Evolutionary conservation across 2,797 vertebrate species (phyloP).

Genomic region (Ispidina picta): DNA sequence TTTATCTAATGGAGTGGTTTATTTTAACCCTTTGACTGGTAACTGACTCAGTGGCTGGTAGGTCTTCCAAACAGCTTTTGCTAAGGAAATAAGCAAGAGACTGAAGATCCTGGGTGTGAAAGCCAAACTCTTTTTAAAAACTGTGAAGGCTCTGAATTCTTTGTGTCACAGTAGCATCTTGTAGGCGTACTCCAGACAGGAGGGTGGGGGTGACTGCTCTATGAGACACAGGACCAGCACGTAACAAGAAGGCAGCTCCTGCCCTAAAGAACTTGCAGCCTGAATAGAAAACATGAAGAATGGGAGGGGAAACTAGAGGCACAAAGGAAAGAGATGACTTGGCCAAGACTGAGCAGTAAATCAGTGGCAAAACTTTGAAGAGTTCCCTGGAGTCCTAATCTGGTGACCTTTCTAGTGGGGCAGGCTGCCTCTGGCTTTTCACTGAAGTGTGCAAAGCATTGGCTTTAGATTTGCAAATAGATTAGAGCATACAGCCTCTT

Average conservation of each 20-base stretch:
- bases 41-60: not conserved
- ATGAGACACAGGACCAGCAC: not conserved
- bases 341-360: slow-evolving; percentile 53
- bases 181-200: not conserved
- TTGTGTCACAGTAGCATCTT: slow-evolving; percentile 19
- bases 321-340: slow-evolving; percentile 50
- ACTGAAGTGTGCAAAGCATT: slow-evolving; percentile 59
- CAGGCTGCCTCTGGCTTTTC: slow-evolving; percentile 68
- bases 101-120: not conserved
- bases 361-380: slow-evolving; percentile 57
- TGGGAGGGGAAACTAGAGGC: slow-evolving; percentile 21
- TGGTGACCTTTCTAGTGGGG: slow-evolving; percentile 62
- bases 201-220: not conserved
- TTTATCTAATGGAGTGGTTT: slow-evolving; percentile 28
- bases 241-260: not conserved
- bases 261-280: slow-evolving; percentile 31
- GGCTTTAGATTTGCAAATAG: slow-evolving; percentile 68
- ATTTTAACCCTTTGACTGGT: slow-evolving; percentile 63
- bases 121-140: not conserved
- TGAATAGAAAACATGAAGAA: slow-evolving; percentile 55
- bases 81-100: not conserved
- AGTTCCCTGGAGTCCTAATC: slow-evolving; percentile 57
- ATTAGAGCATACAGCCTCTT: slow-evolving; percentile 39
- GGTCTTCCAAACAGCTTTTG: slow-evolving; percentile 20
- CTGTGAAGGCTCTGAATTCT: not conserved